phyloP scores from a whole-genome alignment of 2,888 invertebrate species.

The Lumbricus terrestris region DNA sequence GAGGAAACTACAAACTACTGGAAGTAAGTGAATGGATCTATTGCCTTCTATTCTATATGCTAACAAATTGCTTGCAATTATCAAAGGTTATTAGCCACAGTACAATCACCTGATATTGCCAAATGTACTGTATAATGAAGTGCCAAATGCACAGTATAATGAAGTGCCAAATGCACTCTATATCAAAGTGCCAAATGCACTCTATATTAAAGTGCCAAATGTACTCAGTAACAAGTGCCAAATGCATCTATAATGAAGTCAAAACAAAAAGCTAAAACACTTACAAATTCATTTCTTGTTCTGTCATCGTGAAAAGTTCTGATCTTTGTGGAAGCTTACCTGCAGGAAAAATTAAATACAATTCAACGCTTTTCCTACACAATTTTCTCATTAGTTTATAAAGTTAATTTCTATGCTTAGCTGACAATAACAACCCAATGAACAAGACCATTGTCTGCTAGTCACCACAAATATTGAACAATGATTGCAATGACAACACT shows the following conservation, averaged over 20 bases:
- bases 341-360: conserved; percentile 16
- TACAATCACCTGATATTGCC: not conserved
- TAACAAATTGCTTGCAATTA: not conserved
- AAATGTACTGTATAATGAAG: too few species aligned
- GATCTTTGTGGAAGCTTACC: conserved; percentile 37
- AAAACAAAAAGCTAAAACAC: conserved; percentile 17
- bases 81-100: not conserved
- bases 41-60: not conserved
- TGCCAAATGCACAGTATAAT: too few species aligned
- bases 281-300: conserved; percentile 33
- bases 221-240: too few species aligned
- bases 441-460: not conserved
- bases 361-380: not conserved
- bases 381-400: not conserved
- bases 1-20: not conserved
- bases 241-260: too few species aligned
- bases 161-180: too few species aligned
- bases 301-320: conserved; percentile 32
- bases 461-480: not conserved
- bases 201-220: too few species aligned
- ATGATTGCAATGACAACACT: not conserved
- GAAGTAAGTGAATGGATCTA: too few species aligned
- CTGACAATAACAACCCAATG: not conserved
- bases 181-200: too few species aligned
- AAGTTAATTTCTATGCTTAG: not conserved